Percentiles rank a stretch among this genome's conserved stretches.
Evolutionary conservation across 2,888 invertebrate genomes (phyloP).

Genomic region (Acholoe squamosa): DNA sequence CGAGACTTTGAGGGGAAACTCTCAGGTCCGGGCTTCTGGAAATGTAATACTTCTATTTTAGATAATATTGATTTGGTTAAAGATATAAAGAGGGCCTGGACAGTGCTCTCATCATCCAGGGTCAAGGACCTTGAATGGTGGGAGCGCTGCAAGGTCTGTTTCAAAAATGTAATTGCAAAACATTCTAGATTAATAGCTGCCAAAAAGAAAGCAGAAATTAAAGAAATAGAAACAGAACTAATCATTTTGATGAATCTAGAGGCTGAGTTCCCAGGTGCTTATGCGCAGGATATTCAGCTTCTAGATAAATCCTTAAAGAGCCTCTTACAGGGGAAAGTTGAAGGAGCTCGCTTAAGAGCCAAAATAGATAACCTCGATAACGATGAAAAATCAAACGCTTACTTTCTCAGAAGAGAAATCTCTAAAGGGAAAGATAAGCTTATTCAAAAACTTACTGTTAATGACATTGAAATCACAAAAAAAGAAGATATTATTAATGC

Average conservation of each 20-base stretch:
- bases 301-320: not conserved
- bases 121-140: not conserved
- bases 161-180: not conserved
- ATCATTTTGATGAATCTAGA: too few species aligned
- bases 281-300: too few species aligned
- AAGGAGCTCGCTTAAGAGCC: not conserved
- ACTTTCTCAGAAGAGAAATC: not conserved
- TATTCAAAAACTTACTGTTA: not conserved
- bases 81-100: not conserved
- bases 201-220: too few species aligned
- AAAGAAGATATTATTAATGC: not conserved
- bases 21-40: not conserved
- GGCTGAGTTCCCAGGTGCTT: too few species aligned
- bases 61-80: not conserved
- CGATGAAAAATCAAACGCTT: not conserved
- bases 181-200: not conserved
- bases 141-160: not conserved
- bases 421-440: not conserved
- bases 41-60: not conserved
- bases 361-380: not conserved
- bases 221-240: too few species aligned
- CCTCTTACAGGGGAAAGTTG: not conserved
- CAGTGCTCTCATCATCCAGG: not conserved
- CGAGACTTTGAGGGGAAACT: not conserved
- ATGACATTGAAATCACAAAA: not conserved